Evolutionary conservation across 2,113 vertebrate genomes (phyloP).

Genomic region (Oreotragus oreotragus): DNA sequence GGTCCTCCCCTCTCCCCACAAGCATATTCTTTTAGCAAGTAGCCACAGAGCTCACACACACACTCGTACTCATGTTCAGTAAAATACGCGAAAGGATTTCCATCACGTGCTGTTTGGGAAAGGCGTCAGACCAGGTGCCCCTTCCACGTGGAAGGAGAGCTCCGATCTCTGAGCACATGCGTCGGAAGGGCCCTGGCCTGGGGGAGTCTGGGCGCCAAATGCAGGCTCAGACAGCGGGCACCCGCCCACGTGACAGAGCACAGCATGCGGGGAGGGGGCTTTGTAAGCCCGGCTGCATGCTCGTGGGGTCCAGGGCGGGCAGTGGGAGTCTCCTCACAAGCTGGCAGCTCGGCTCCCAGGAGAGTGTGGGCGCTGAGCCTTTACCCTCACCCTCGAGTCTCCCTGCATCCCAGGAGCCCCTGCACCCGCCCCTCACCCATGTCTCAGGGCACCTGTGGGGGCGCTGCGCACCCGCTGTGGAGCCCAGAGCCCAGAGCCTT

Average conservation of each 20-base stretch:
- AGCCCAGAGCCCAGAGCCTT: neutral
- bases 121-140: neutral
- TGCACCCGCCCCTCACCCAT: neutral
- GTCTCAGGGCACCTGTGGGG: neutral
- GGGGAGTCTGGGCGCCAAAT: neutral
- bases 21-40: neutral
- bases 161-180: neutral
- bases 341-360: neutral
- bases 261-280: neutral
- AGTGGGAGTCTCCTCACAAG: neutral
- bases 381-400: accelerated
- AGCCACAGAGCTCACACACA: neutral
- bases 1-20: neutral
- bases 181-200: neutral
- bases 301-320: neutral
- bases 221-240: neutral
- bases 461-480: accelerated
- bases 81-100: neutral
- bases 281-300: neutral
- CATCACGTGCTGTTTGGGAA: accelerated
- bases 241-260: neutral
- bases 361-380: neutral
- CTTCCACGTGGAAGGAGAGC: neutral
- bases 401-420: neutral
- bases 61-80: neutral